Percentiles rank a stretch among this genome's conserved stretches.
Conservation (phyloP, 1,140 invertebrate genomes). For the Artemia franciscana region DNA sequence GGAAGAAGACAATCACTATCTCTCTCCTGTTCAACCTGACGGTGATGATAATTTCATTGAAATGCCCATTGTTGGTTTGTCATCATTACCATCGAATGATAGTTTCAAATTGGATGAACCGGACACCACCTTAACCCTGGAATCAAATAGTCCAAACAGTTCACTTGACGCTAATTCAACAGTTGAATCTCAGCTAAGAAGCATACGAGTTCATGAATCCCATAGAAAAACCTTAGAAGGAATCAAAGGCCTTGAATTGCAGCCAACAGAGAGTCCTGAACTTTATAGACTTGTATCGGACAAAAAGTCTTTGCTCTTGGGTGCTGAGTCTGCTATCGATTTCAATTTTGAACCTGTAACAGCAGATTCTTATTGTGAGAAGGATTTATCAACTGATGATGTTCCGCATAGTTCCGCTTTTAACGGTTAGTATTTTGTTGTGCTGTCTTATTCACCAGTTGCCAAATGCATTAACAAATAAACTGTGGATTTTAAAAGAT, state of each 20-base stretch:
- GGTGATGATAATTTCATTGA: not conserved
- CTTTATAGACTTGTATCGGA: not conserved
- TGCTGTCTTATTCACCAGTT: too few species aligned
- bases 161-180: not conserved
- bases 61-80: not conserved
- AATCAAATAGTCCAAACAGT: not conserved
- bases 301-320: too few species aligned
- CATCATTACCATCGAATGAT: not conserved
- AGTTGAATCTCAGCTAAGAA: not conserved
- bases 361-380: too few species aligned
- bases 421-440: too few species aligned
- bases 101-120: not conserved
- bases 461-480: too few species aligned
- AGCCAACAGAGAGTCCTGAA: not conserved
- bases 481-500: too few species aligned
- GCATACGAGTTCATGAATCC: not conserved
- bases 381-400: too few species aligned
- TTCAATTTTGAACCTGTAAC: too few species aligned
- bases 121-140: not conserved
- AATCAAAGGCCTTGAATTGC: not conserved
- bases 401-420: too few species aligned
- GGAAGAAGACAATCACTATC: too few species aligned
- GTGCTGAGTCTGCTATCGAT: too few species aligned
- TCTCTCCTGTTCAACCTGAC: too few species aligned
- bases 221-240: not conserved